Conservation (phyloP, 2,113 vertebrate genomes). For the Empidonax traillii region DNA sequence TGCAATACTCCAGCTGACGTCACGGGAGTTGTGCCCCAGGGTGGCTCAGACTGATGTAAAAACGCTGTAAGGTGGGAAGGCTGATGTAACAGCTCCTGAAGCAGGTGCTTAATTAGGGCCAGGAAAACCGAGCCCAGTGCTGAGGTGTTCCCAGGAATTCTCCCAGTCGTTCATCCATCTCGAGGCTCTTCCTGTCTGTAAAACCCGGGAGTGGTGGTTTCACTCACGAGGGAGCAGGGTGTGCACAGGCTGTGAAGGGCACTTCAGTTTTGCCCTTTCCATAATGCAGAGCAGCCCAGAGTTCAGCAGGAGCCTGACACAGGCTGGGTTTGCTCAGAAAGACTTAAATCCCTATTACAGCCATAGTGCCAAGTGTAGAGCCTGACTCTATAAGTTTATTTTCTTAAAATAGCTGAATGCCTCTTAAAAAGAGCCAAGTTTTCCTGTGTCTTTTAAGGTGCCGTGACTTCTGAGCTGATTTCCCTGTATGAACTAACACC, state of each 20-base stretch:
- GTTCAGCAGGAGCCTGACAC: not conserved
- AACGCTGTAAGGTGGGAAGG: conserved; percentile 65
- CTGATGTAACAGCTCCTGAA: conserved; percentile 74
- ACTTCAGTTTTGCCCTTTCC: not conserved
- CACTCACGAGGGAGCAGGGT: fast-evolving
- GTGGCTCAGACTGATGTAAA: conserved; percentile 74
- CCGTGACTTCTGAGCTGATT: not conserved
- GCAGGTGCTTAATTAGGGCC: not conserved
- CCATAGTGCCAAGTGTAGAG: not conserved
- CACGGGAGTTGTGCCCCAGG: conserved; percentile 66
- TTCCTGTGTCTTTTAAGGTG: fast-evolving
- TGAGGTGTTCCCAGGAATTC: not conserved
- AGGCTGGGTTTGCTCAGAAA: not conserved
- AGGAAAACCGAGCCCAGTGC: not conserved
- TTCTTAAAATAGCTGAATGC: not conserved
- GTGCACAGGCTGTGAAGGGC: fast-evolving
- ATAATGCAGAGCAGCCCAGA: fast-evolving
- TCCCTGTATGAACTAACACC: fast-evolving
- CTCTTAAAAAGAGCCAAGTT: not conserved
- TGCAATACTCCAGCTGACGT: conserved; percentile 30
- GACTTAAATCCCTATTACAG: not conserved
- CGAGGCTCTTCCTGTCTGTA: not conserved
- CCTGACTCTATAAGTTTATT: not conserved
- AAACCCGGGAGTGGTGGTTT: not conserved
- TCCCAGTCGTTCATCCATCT: not conserved